Base-by-base conservation (phyloP, 2,113 vertebrate species). In the Apaloderma vittatum region DNA sequence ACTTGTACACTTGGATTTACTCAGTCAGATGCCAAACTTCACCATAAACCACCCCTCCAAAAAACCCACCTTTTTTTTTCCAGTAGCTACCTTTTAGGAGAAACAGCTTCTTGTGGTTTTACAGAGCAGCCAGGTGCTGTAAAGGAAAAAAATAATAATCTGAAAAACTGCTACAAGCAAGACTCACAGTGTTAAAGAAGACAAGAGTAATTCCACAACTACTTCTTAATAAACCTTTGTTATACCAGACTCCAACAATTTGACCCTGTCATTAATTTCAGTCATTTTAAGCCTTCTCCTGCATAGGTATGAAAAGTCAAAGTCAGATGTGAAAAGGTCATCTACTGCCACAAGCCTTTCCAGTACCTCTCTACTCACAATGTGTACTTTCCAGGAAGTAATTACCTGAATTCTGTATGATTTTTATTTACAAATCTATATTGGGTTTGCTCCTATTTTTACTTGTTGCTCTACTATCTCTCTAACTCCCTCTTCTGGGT, bases 41-140 rank as follows among this genome's bases (percentile, higher is more conserved):
- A 61, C 13, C 24, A 6, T 15, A 24, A 71, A 4, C 40, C 40
- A 10, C 40, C 40, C 40, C 40, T 11, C 37, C 8, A 74, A 46
- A 59, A 58, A 49, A 22, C 3, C 12, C 29, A 67, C 22, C 72
- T 87, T 57, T 83, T 66, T 76, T 86, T 51, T 86, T 51, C 85
- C 90, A 70, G 75, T 36, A 68, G 83, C 92, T 97, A 97, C 89
- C 96, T 98, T 96, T 96, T 97, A 37, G 85, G 30, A 52, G 93
- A 74, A 58, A 80, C 16, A 14, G 74, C 40, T 87, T 96, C 97
- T 80, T 97, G 97, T 34, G 96, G 97, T 79, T 96, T 97, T 46
- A 75, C 2, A 91, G 95, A 96, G 71, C 88, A 95, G 49, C 93
- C 96, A 84, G 84, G 61, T 57, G 95, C 95, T 97, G 70, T 13